phyloP scores from a whole-genome alignment of 2,888 invertebrate genomes.

The Drosophila subquinaria region DNA sequence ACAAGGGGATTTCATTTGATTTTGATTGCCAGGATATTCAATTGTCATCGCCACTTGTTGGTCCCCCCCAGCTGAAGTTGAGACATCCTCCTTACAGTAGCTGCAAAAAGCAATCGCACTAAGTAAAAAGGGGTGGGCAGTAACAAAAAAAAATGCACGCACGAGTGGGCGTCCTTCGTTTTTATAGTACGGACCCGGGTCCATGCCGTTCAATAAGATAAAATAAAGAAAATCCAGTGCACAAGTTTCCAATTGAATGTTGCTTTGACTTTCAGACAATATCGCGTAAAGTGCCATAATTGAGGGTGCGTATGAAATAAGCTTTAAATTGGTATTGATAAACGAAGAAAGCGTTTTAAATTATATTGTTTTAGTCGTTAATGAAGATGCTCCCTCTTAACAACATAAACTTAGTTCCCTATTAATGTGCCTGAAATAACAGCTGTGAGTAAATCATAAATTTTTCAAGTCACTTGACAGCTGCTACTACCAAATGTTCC shows the following conservation, averaged over 20 bases:
- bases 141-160: constrained; percentile 58
- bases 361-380: constrained; percentile 21
- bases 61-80: constrained; percentile 16
- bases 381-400: neutral
- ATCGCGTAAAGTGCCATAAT: constrained; percentile 34
- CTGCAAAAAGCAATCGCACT: constrained; percentile 59
- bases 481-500: constrained; percentile 66
- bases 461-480: constrained; percentile 76
- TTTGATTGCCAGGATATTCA: constrained; percentile 82
- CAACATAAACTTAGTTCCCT: constrained; percentile 61
- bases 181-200: neutral
- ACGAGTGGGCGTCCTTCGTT: constrained; percentile 46
- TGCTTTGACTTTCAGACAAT: constrained; percentile 4
- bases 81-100: neutral
- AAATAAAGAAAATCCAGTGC: constrained; percentile 59
- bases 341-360: constrained; percentile 6
- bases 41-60: constrained; percentile 82
- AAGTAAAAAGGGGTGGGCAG: constrained; percentile 61
- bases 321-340: constrained; percentile 17
- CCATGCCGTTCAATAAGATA: constrained; percentile 38
- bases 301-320: constrained; percentile 26
- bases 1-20: constrained; percentile 67
- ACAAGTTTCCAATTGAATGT: constrained; percentile 55
- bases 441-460: constrained; percentile 72
- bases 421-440: constrained; percentile 26